Base-by-base conservation (phyloP, 2,797 vertebrate genomes). In the Nyctibius grandis region DNA sequence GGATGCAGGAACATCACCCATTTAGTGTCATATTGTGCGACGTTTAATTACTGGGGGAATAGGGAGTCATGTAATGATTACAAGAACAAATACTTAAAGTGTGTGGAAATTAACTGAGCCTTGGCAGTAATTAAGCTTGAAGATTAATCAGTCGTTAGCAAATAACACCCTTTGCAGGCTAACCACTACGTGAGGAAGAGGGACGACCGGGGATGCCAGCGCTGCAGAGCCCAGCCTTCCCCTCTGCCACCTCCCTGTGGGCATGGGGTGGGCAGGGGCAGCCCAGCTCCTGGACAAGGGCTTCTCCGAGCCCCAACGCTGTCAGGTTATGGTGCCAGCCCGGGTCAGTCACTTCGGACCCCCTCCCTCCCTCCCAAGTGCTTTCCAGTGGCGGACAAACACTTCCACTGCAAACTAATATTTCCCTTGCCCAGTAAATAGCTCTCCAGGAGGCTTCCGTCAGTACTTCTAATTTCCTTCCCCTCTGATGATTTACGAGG, bases 1-100 rank as follows among this genome's bases (percentile, higher is more conserved):
- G 83, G 91, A 91, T 53, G 67, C 61, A 91, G 91, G 77, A 94
- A 72, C 91, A 91, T 95, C 88, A 87, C 88, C 88, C 77, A 60
- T 92, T 96, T 68, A 81, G 86, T 91, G 72, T 93, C 93, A 88
- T 72, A 83, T 79, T 91, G 90, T 47, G 25, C 78, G 82, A 89
- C 85, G 92, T 95, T 95, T 95, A 96, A 94, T 92, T 95, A 93
- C 89, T 88, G 50, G 85, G 80, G 89, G 96, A 95, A 97, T 89
- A 91, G 65, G 82, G 89, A 96, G 88, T 74, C 91, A 79, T 94
- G 96, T 95, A 97, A 95, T 83, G 88, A 96, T 91, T 95, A 94
- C 82, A 95, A 94, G 96, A 96, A 96, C 85, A 93, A 97, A 96
- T 96, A 96, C 93, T 96, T 92, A 88, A 94, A 92, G 91, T n/a